Conservation (phyloP, 2,113 vertebrate genomes). For the Ceyx melanurus region DNA sequence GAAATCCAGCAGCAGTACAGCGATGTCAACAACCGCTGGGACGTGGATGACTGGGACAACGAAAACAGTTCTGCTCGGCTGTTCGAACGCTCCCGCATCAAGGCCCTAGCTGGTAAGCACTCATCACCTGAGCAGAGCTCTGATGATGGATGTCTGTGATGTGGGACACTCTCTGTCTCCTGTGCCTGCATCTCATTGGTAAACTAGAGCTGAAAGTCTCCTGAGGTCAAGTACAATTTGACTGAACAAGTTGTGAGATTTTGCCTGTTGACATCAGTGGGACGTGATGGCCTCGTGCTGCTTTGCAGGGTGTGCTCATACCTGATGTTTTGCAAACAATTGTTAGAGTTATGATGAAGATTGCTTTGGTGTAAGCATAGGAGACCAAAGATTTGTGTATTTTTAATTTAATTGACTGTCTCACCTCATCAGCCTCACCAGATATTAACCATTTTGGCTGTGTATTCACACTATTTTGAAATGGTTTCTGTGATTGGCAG, state of each 20-base stretch:
- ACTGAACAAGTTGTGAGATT: neutral
- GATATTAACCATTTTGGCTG: neutral
- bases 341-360: neutral
- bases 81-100: slow-evolving; percentile 95
- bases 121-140: neutral
- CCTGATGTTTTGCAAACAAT: neutral
- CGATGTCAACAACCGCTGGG: slow-evolving; percentile 97
- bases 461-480: neutral
- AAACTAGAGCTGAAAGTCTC: neutral
- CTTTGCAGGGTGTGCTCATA: neutral
- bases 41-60: slow-evolving; percentile 95
- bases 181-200: neutral
- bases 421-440: neutral
- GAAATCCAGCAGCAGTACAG: slow-evolving; percentile 96
- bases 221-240: neutral
- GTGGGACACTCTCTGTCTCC: neutral
- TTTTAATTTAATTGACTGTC: neutral
- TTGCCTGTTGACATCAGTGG: accelerated
- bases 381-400: neutral
- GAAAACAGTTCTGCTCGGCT: slow-evolving; percentile 96
- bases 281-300: too few relatives aligned
- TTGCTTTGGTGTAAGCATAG: neutral
- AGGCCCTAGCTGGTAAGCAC: slow-evolving; percentile 89
- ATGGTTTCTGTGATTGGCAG: neutral
- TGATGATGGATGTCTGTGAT: neutral